A percentile compares a stretch with the other conserved stretches of the same genome.
Conservation (phyloP, 2,888 invertebrate species). For the Sinopyrophorus schimmeli region DNA sequence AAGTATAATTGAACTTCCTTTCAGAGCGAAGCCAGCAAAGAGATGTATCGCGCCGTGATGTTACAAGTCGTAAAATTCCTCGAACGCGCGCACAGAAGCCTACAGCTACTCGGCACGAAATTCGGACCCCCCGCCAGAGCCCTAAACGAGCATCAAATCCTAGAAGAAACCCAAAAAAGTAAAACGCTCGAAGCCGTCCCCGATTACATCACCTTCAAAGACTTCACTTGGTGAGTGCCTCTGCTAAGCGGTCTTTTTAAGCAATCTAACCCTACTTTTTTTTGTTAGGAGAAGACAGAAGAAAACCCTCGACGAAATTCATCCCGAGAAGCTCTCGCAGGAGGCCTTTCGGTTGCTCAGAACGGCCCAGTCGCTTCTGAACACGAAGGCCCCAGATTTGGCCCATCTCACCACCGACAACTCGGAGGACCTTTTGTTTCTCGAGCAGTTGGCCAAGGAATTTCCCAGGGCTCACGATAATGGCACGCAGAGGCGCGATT, state of each 20-base stretch:
- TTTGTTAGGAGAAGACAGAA: conserved; percentile 54
- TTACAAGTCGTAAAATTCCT: conserved; percentile 71
- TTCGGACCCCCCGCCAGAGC: too few relatives aligned
- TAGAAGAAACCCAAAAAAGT: too few relatives aligned
- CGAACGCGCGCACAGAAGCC: conserved; percentile 68
- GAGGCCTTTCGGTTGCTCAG: conserved; percentile 68
- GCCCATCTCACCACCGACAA: conserved; percentile 46
- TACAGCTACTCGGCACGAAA: conserved; percentile 58
- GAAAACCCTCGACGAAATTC: conserved; percentile 57
- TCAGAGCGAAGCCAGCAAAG: conserved; percentile 70
- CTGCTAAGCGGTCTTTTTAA: neutral
- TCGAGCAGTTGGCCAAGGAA: conserved; percentile 51
- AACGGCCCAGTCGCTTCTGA: conserved; percentile 66
- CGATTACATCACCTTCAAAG: conserved; percentile 57
- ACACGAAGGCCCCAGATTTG: conserved; percentile 66
- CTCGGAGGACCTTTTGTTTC: conserved; percentile 49
- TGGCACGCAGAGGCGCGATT: conserved; percentile 45
- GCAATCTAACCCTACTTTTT: conserved; percentile 29
- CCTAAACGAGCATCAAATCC: conserved; percentile 52
- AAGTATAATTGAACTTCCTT: conserved; percentile 38
- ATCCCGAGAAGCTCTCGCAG: conserved; percentile 66
- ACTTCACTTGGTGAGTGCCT: conserved; percentile 61
- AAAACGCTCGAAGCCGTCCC: conserved; percentile 54
- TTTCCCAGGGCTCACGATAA: conserved; percentile 44
- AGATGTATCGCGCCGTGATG: conserved; percentile 74